Base-by-base conservation (phyloP, 2,888 invertebrate genomes). In the Sclerodermus sp. region DNA sequence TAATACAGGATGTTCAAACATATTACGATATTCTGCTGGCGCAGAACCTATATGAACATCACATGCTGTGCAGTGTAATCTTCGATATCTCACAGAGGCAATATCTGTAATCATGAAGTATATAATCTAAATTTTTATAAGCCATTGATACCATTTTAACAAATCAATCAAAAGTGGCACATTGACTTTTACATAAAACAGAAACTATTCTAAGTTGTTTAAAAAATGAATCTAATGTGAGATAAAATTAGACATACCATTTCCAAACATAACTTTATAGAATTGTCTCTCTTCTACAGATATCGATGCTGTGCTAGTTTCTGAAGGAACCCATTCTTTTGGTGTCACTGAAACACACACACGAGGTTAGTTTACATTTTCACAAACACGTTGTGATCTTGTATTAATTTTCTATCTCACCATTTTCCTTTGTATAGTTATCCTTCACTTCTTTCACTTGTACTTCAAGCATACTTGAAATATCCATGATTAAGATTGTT, bases 51-150 rank as follows among this genome's bases (percentile, higher is more conserved):
- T 81, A 68, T 91, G 91, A 12, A 82, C 79, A 65, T 89, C 87
- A 68, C 91, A 91, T 5, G 87, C 84, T 10, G 90, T 86, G 67
- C 91, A 91, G 66, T 91, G 90, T 36, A 90, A 79, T 64, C 82
- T 83, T 15, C 82, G 79, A 55, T 79, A 82, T 49, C 84, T 82
- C 18, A 90, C 80, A 8, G 77, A 60, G 59, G 85, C 84, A 30
- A 88, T 79, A 66, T 84, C 86, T 82, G 80, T 54, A 82, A 81
- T 8, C 23, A 23, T 8, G n/a, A n/a, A n/a, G n/a, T n/a, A n/a
- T n/a, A n/a, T n/a, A n/a, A n/a, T n/a, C n/a, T n/a, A n/a, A n/a
- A n/a, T n/a, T n/a, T n/a, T n/a, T n/a, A n/a, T 16, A 30, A n/a
- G n/a, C n/a, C n/a, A n/a, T n/a, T n/a, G n/a, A n/a, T n/a, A n/a